Percentiles rank a stretch among this genome's conserved stretches.
Conservation (phyloP, 2,888 invertebrate genomes). For the Lissonota sp. region DNA sequence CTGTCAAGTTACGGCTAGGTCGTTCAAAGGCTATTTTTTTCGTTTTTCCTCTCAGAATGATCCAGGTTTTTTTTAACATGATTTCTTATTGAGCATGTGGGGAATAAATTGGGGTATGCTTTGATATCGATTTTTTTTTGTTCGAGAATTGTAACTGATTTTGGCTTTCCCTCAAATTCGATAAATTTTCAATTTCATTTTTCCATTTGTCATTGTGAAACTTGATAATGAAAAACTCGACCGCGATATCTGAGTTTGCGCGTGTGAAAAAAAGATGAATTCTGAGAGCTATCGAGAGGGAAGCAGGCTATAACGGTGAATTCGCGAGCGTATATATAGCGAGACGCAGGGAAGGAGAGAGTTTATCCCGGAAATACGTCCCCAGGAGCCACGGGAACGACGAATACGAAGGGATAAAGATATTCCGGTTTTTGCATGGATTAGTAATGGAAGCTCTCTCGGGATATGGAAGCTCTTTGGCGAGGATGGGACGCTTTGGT, state of each 20-base stretch:
- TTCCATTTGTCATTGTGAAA: background rate
- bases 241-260: slow-evolving; percentile 44
- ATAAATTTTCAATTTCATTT: too few species aligned
- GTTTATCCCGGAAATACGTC: slow-evolving; percentile 83
- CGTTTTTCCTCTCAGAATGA: too few species aligned
- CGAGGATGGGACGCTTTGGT: slow-evolving; percentile 56
- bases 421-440: slow-evolving; percentile 84
- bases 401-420: slow-evolving; percentile 81
- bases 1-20: too few species aligned
- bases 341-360: slow-evolving; percentile 62
- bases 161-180: too few species aligned
- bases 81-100: too few species aligned
- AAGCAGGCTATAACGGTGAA: slow-evolving; percentile 59
- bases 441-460: slow-evolving; percentile 83
- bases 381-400: slow-evolving; percentile 70
- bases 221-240: slow-evolving; percentile 45
- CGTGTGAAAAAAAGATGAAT: background rate
- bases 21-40: too few species aligned
- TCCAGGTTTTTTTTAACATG: too few species aligned
- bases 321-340: slow-evolving; percentile 69
- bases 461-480: slow-evolving; percentile 80
- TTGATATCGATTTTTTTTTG: too few species aligned
- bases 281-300: slow-evolving; percentile 2
- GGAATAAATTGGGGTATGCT: too few species aligned
- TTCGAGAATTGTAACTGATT: too few species aligned